Conservation (phyloP, 2,888 invertebrate species). For the Ectobius pallidus region DNA sequence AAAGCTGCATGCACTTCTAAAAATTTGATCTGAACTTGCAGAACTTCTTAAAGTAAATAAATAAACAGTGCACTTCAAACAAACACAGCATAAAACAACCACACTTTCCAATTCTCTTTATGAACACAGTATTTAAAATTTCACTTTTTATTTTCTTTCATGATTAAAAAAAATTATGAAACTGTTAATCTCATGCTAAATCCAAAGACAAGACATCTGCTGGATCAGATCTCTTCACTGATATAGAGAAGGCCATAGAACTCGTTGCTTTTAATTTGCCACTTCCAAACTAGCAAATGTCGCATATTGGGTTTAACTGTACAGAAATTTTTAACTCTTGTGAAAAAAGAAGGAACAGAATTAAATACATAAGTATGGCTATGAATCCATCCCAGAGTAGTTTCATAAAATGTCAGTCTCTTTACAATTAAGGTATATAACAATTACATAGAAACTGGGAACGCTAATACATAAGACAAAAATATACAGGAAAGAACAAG, state of each 20-base stretch:
- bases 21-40: background rate
- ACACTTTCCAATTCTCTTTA: background rate
- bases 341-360: background rate
- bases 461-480: constrained; percentile 1
- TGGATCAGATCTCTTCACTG: constrained; percentile 19
- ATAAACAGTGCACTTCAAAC: constrained; percentile 15
- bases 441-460: constrained; percentile 17
- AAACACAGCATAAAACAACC: background rate
- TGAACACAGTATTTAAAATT: background rate
- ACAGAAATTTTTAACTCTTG: background rate
- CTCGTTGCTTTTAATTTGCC: constrained; percentile 5
- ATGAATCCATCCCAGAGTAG: constrained; percentile 27
- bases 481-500: constrained; percentile 29
- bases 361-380: constrained; percentile 17
- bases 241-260: constrained; percentile 24
- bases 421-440: constrained; percentile 27
- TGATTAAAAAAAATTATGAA: constrained; percentile 14
- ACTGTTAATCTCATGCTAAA: constrained; percentile 9
- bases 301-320: constrained; percentile 8
- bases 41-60: constrained; percentile 5
- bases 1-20: constrained; percentile 38
- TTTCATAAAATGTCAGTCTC: constrained; percentile 29
- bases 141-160: constrained; percentile 7
- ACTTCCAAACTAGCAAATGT: constrained; percentile 18
- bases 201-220: constrained; percentile 10